Base-by-base conservation (phyloP, 2,888 invertebrate species). In the Rhogogaster chlorosoma region DNA sequence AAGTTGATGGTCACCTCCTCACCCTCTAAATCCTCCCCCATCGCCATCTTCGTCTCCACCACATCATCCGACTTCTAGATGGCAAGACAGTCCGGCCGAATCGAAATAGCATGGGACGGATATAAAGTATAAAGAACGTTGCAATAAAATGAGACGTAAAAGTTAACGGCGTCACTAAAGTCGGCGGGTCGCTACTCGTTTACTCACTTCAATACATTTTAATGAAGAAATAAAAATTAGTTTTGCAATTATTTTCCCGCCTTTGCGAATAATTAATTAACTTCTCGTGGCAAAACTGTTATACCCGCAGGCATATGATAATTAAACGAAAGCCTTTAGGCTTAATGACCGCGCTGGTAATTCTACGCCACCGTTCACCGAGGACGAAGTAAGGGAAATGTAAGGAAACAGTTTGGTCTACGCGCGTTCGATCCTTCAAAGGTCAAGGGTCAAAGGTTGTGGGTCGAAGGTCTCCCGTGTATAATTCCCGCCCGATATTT, bases 131-230 rank as follows among this genome's bases (percentile, higher is more conserved):
- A 80, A 83, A 71, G 83, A 67, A 83, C 49, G 83, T 9, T 71
- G 83, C 71, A 67, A 71, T 83, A 83, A 84, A 57, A 67, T 67
- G 36, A 84, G 78, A 78, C 73, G 84, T 84, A 61, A 84, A 84
- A 84, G 84, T 78, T 84, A 84, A 84, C 77, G 84, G 78, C 84
- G 45, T 57, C 77, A 75, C 64, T 84, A 84, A 84, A 84, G 64
- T 61, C 36, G 53, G 32, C 42, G 67, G 49, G 78, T 78, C 67
- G 67, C 57, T 84, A 84, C 77, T 80, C 84, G 77, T 78, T 84
- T 84, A 78, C 77, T 77, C 61, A 49, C 26, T 77, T 84, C 45
- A 77, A 84, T 84, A 84, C 84, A 80, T 80, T 84, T 84, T 84
- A 78, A 84, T 84, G 84, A 78, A 77, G 80, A 80, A 80, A 57